Evolutionary conservation across 2,888 invertebrate species (phyloP).

Genomic region (Dryocosmus kuriphilus): DNA sequence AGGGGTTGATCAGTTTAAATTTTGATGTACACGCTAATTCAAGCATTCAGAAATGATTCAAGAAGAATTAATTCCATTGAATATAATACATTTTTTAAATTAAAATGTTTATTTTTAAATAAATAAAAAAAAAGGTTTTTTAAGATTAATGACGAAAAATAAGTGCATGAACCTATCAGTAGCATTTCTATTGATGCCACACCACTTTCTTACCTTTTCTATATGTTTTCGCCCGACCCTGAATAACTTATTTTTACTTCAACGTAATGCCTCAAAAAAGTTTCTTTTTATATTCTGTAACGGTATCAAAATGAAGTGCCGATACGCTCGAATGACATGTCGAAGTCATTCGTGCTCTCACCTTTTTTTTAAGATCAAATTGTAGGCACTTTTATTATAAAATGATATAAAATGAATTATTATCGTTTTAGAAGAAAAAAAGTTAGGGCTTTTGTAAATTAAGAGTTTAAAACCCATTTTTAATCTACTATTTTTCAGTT

Average conservation of each 20-base stretch:
- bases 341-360: neutral
- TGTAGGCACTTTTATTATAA: neutral
- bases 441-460: neutral
- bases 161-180: too few species aligned
- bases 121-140: too few species aligned
- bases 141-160: too few species aligned
- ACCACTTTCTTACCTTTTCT: neutral
- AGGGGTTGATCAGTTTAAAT: too few species aligned
- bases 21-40: too few species aligned
- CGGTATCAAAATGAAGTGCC: too few species aligned
- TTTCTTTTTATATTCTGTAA: too few species aligned
- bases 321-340: neutral
- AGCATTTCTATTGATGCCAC: too few species aligned
- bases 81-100: too few species aligned
- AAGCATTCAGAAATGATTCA: too few species aligned
- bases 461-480: neutral
- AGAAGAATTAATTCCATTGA: too few species aligned
- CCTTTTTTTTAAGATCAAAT: neutral
- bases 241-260: neutral
- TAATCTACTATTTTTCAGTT: neutral
- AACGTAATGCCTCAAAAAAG: neutral
- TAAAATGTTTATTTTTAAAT: too few species aligned
- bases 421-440: neutral
- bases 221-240: neutral
- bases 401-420: neutral